Evolutionary conservation across 2,113 vertebrate genomes (phyloP), one percentile per base, ranked within the genome.

Genomic region (Cebidichthys violaceus): DNA sequence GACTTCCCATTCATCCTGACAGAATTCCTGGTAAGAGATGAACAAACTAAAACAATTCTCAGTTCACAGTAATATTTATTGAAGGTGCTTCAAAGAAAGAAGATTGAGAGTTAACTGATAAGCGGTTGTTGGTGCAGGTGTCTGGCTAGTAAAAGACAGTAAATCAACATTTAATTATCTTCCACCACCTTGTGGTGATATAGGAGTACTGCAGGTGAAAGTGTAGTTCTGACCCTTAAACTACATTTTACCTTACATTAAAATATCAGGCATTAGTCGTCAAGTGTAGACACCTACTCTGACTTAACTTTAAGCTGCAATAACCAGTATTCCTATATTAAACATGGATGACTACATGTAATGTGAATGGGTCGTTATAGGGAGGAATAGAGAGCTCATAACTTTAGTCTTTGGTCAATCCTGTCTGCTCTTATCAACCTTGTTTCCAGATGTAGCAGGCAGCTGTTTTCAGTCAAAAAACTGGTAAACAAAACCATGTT

Each of bases 141-240:
- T 15, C 9, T 65, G 4, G 8, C 5, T 27, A 9, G 9, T 15
- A n/a, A 31, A 31, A 22, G 6, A 4, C 13, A 13, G 2, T 4
- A 13, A 33, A 17, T 67, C 4, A 29, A 41, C 10, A 18, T 76
- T 43, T 73, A 47, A 59, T 0, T 43, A 75, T 71, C 39, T 86
- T 24, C 68, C 79, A 9, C 86, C 92, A 84, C 70, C 88, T 79
- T 83, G 89, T 93, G 93, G 84, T 41, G n/a, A 9, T 84, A 22
- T 9, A 9, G 1, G 0, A 11, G n/a, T 50, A 82, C 60, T 88
- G 64, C 82, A 73, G 24, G 7, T 69, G 0, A 55, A 24, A 27
- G 13, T 59, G 1, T 6, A 54, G 14, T 20, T 50, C 14, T 17
- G 31, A 24, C 4, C 15, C 20, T 54, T 68, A 33, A 59, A 27